Evolutionary conservation across 64 coral and sea anemone genomes (phyloP).

Genomic region (Catalaphyllia jardinei): DNA sequence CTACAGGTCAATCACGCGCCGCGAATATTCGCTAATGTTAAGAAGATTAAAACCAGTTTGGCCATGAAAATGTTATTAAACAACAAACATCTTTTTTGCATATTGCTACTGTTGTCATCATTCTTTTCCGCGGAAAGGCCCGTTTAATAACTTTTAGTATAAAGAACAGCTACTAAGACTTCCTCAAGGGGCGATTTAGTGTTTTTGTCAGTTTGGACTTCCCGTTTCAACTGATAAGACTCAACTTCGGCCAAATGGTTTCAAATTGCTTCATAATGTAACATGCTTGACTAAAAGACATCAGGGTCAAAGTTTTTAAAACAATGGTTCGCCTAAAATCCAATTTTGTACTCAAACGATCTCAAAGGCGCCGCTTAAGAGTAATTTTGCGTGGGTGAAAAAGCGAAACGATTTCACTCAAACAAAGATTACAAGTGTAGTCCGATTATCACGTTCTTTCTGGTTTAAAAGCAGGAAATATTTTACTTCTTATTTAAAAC

Average conservation of each 20-base stretch:
- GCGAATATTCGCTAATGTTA: neutral
- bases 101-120: neutral
- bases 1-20: neutral
- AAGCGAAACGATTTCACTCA: too few relatives aligned
- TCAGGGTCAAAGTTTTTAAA: neutral
- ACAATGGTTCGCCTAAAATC: neutral
- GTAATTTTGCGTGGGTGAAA: neutral
- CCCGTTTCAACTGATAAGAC: neutral
- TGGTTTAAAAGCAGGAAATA: neutral
- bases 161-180: neutral
- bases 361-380: neutral
- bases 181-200: neutral
- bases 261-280: neutral
- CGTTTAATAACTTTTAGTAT: neutral
- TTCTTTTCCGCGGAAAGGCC: neutral
- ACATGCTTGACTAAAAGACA: neutral
- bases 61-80: neutral
- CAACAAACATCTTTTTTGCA: neutral
- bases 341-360: neutral
- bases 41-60: constrained; percentile 1
- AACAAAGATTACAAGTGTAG: neutral
- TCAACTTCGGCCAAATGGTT: neutral
- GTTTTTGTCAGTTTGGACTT: too few relatives aligned
- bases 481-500: neutral
- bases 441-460: neutral